Percentiles rank a stretch among this genome's conserved stretches.
Conservation (phyloP, 1,140 invertebrate species). For the Drosophila pandora region DNA sequence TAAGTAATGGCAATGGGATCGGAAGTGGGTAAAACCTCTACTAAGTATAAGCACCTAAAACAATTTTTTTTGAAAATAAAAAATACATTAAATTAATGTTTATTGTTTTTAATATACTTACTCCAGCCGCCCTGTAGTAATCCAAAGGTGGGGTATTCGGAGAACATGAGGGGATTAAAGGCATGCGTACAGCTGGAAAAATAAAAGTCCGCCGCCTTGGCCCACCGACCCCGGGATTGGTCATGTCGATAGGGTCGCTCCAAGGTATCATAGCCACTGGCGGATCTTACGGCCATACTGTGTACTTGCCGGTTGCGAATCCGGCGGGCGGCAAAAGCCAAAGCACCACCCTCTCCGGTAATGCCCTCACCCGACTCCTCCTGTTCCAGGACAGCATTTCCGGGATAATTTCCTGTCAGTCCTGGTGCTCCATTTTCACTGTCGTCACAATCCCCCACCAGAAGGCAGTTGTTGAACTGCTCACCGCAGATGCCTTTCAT, state of each 20-base stretch:
- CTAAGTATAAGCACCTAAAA: not conserved
- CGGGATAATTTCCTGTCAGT: slow-evolving; percentile 1
- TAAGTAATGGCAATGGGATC: slow-evolving; percentile 30
- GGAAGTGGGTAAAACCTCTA: slow-evolving; percentile 1
- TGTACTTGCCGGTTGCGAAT: slow-evolving; percentile 55
- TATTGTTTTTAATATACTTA: slow-evolving; percentile 49
- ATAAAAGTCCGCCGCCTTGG: slow-evolving; percentile 75
- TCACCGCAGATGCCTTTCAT: slow-evolving; percentile 78
- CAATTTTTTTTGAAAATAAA: not conserved
- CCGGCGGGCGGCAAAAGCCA: slow-evolving; percentile 22
- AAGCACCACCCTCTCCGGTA: slow-evolving; percentile 7
- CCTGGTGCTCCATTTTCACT: slow-evolving; percentile 22
- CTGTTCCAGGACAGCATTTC: not conserved
- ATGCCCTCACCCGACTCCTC: slow-evolving; percentile 5
- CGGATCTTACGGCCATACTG: slow-evolving; percentile 64
- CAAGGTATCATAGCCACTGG: slow-evolving; percentile 74
- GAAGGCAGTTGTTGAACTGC: slow-evolving; percentile 73
- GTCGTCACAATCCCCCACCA: slow-evolving; percentile 48
- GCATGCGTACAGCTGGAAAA: slow-evolving; percentile 75
- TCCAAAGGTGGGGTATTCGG: slow-evolving; percentile 64
- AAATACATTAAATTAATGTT: too few relatives aligned
- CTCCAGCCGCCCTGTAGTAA: slow-evolving; percentile 69
- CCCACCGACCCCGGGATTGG: slow-evolving; percentile 71
- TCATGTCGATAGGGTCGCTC: slow-evolving; percentile 75
- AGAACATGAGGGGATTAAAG: slow-evolving; percentile 73